phyloP scores from a whole-genome alignment of 2,113 vertebrate species.

The Syngnathus scovelli region DNA sequence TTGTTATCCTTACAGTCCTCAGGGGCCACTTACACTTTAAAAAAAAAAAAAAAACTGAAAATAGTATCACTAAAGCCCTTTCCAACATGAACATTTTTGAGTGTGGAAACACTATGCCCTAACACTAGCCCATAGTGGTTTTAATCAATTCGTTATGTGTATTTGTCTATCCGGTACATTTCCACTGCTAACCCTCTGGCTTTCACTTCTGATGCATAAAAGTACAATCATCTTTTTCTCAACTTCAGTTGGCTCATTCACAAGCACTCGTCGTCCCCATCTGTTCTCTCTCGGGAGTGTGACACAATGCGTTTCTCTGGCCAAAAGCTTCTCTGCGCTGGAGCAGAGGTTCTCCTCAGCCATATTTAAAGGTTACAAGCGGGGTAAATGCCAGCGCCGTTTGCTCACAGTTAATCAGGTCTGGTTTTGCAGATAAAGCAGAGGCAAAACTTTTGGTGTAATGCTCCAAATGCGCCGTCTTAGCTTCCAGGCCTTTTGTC shows the following conservation, averaged over 20 bases:
- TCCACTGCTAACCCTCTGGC: not conserved
- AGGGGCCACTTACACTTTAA: not conserved
- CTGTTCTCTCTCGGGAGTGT: conserved; percentile 75
- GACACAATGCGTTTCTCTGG: conserved; percentile 66
- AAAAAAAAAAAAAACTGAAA: not conserved
- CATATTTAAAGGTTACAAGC: conserved; percentile 48
- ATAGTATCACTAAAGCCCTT: too few relatives aligned
- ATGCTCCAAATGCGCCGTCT: conserved; percentile 48
- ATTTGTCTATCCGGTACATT: not conserved
- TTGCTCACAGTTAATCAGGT: conserved; percentile 42
- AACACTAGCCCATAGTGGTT: not conserved
- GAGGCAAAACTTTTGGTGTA: conserved; percentile 13
- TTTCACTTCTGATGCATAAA: conserved; percentile 71
- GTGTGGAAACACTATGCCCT: too few relatives aligned
- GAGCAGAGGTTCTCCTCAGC: conserved; percentile 44
- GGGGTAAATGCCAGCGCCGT: conserved; percentile 36
- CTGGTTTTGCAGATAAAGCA: conserved; percentile 29
- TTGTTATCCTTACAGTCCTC: conserved; percentile 24
- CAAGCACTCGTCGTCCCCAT: conserved; percentile 84
- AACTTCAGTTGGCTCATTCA: conserved; percentile 80
- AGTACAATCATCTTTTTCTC: conserved; percentile 81
- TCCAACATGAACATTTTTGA: not conserved
- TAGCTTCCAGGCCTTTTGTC: conserved; percentile 38
- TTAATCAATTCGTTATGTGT: not conserved
- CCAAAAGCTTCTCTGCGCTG: conserved; percentile 48